These are phyloP conservation scores for Echeneis naucrates DNA, from an alignment of 2,797 vertebrate genomes.

Conservation along the genomic window DNA sequence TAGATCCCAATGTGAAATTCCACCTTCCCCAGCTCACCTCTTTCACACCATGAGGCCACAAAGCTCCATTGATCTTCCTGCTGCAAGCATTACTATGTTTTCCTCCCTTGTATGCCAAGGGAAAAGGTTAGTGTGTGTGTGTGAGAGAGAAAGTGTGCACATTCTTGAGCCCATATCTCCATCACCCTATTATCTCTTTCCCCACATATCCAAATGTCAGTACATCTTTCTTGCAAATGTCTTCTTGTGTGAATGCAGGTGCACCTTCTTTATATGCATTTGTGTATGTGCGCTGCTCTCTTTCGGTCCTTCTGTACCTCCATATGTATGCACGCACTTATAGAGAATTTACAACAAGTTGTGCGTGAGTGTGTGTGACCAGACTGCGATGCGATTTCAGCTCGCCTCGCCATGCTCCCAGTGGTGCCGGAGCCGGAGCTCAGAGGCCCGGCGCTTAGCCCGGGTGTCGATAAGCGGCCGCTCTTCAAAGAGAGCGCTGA, in stretches of 20 bases:
- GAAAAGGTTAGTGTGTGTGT: slow-evolving; percentile 77
- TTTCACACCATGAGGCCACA: slow-evolving; percentile 78
- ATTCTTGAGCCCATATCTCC: slow-evolving; percentile 74
- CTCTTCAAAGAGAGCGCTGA: slow-evolving; percentile 81
- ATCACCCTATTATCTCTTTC: slow-evolving; percentile 81
- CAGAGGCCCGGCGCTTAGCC: slow-evolving; percentile 81
- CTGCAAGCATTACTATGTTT: slow-evolving; percentile 75
- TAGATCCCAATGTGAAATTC: slow-evolving; percentile 65
- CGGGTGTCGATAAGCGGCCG: slow-evolving; percentile 81
- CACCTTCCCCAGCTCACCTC: slow-evolving; percentile 66
- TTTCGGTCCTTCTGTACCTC: slow-evolving; percentile 23
- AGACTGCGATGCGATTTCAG: slow-evolving; percentile 50
- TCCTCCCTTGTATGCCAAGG: slow-evolving; percentile 73
- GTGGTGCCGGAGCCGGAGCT: slow-evolving; percentile 70
- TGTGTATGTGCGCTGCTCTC: slow-evolving; percentile 4
- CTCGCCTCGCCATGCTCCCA: slow-evolving; percentile 64
- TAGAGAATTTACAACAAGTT: slow-evolving; percentile 26
- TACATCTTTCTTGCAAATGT: slow-evolving; percentile 80
- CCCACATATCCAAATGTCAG: slow-evolving; percentile 81
- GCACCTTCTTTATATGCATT: slow-evolving; percentile 45
- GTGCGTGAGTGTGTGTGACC: slow-evolving; percentile 47
- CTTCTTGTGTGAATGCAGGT: slow-evolving; percentile 60
- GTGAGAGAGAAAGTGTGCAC: slow-evolving; percentile 58
- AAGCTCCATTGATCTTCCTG: slow-evolving; percentile 78
- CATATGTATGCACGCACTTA: slow-evolving; percentile 9